Conservation (phyloP, 2,113 vertebrate genomes). For the Salvelinus fontinalis region DNA sequence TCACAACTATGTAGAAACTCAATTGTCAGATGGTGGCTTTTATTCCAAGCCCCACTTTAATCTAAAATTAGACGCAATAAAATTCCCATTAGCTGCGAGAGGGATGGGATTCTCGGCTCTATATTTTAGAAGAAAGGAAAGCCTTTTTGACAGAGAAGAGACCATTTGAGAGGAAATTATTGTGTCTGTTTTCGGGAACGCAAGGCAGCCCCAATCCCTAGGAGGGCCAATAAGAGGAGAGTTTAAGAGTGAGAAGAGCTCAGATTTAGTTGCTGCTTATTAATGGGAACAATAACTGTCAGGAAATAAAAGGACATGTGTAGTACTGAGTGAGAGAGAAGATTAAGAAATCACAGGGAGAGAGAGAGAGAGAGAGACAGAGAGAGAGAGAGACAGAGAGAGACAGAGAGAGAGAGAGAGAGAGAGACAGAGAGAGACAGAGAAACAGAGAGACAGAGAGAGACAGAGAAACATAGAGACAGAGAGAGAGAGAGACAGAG, state of each 20-base stretch:
- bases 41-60: constrained; percentile 87
- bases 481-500: no score
- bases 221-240: constrained; percentile 88
- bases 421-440: no score
- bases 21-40: constrained; percentile 90
- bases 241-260: constrained; percentile 80
- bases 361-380: constrained; percentile 8
- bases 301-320: constrained; percentile 66
- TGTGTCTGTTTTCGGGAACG: constrained; percentile 88
- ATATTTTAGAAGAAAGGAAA: constrained; percentile 88
- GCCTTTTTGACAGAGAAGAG: constrained; percentile 88
- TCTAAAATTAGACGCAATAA: constrained; percentile 95
- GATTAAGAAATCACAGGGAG: constrained; percentile 70
- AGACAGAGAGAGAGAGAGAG: no score
- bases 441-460: no score
- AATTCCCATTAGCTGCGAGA: constrained; percentile 92
- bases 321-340: constrained; percentile 55
- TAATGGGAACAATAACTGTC: constrained; percentile 78
- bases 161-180: constrained; percentile 94
- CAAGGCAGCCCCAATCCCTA: constrained; percentile 83
- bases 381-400: no score
- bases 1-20: constrained; percentile 97
- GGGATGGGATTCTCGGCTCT: constrained; percentile 86
- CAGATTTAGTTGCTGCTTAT: constrained; percentile 72
- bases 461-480: background rate